phyloP scores from a whole-genome alignment of 1,140 invertebrate genomes.

The Neodiprion virginianus region DNA sequence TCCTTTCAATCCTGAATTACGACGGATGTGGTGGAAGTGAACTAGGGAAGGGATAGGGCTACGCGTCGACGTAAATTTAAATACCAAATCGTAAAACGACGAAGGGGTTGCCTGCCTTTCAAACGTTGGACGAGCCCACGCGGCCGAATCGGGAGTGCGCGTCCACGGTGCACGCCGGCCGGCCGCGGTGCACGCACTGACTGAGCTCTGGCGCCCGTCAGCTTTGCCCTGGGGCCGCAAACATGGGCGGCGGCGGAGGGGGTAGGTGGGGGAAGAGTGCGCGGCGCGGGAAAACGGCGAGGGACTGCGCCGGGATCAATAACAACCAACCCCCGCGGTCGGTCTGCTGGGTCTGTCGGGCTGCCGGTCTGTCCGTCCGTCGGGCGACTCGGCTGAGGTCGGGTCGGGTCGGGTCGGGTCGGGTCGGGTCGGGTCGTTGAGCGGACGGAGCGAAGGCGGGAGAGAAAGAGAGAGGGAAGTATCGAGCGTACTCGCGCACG shows the following conservation, averaged over 20 bases:
- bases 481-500: background rate
- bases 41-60: background rate
- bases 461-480: background rate
- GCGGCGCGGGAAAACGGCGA: slow-evolving; percentile 1
- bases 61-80: slow-evolving; percentile 11
- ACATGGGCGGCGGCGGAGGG: slow-evolving; percentile 1
- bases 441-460: background rate
- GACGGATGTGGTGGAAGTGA: too few relatives aligned
- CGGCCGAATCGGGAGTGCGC: slow-evolving; percentile 19
- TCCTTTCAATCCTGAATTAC: too few relatives aligned
- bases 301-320: slow-evolving; percentile 3
- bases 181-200: slow-evolving; percentile 53
- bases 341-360: background rate
- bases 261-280: slow-evolving; percentile 26
- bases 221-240: background rate
- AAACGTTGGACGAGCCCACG: background rate
- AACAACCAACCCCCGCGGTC: slow-evolving; percentile 2
- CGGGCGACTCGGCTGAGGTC: background rate
- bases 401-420: slow-evolving; percentile 1
- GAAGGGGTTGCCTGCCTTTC: slow-evolving; percentile 1
- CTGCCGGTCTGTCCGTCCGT: background rate
- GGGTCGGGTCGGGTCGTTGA: background rate
- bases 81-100: background rate
- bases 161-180: slow-evolving; percentile 47
- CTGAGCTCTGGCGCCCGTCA: slow-evolving; percentile 9